These are phyloP conservation scores for Triops cancriformis DNA, from an alignment of 1,140 invertebrate genomes.

Conservation along the genomic window DNA sequence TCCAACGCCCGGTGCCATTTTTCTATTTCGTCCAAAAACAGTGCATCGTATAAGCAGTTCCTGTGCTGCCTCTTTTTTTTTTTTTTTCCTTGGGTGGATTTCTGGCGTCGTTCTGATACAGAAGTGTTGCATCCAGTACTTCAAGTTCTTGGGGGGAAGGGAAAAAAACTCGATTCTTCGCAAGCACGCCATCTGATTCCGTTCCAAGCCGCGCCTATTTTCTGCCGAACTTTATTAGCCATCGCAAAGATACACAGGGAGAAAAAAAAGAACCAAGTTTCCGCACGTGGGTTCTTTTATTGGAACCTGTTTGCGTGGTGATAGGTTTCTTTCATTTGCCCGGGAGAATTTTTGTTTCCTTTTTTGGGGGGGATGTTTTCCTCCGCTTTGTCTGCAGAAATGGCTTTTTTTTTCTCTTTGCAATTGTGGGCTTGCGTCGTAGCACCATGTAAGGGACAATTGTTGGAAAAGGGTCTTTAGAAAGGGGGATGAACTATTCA, in stretches of 20 bases:
- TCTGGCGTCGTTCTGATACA: neutral
- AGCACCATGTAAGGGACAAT: no score
- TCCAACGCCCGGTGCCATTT: neutral
- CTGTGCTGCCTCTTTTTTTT: neutral
- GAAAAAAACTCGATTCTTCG: neutral
- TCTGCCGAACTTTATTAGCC: neutral
- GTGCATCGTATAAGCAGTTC: neutral
- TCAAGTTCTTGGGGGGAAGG: neutral
- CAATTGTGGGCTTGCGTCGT: no score
- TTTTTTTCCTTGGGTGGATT: neutral
- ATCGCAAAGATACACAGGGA: neutral
- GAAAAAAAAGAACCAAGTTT: neutral
- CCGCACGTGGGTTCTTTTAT: neutral
- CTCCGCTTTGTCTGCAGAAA: no score
- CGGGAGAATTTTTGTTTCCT: no score
- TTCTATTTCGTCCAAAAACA: neutral
- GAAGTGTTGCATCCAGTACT: slow-evolving; percentile 6
- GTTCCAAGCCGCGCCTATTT: neutral
- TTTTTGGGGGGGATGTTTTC: no score
- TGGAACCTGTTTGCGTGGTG: neutral
- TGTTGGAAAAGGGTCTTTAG: no score
- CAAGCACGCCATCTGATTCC: neutral
- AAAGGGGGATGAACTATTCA: no score
- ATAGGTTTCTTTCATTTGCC: neutral
- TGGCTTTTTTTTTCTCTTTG: no score